These are phyloP conservation scores for Stenotaenia linearis DNA, from an alignment of 2,888 invertebrate genomes.

Conservation along the genomic window DNA sequence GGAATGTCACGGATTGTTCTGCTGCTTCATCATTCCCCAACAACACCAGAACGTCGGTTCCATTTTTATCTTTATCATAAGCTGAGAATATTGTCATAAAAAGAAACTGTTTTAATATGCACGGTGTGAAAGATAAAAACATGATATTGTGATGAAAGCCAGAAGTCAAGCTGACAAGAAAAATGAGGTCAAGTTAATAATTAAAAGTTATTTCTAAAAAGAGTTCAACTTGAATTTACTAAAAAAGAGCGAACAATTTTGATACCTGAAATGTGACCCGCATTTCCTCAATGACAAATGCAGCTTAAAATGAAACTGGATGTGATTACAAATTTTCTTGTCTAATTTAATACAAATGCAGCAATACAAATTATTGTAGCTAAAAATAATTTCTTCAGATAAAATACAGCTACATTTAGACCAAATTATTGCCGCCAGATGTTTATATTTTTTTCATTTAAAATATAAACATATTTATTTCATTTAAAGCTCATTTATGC, in stretches of 20 bases:
- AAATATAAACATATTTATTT: neutral
- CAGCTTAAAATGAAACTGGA: too few species aligned
- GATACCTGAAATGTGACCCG: neutral
- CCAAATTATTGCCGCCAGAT: too few species aligned
- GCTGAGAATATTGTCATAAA: neutral
- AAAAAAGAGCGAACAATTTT: neutral
- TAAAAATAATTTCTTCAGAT: too few species aligned
- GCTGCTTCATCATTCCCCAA: neutral
- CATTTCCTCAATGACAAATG: neutral
- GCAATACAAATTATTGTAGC: too few species aligned
- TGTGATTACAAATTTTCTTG: too few species aligned
- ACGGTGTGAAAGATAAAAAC: neutral
- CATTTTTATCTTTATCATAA: neutral
- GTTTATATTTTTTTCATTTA: too few species aligned
- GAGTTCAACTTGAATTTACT: neutral
- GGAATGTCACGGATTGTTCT: neutral
- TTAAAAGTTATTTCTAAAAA: neutral
- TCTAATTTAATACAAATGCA: too few species aligned
- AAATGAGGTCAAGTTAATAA: neutral
- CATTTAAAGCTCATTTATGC: too few species aligned
- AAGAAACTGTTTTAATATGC: too few species aligned
- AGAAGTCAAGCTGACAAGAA: neutral
- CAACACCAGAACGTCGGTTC: neutral
- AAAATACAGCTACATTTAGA: too few species aligned
- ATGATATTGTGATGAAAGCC: neutral